phyloP scores from a whole-genome alignment of 2,888 invertebrate genomes.

The Diadromus collaris region DNA sequence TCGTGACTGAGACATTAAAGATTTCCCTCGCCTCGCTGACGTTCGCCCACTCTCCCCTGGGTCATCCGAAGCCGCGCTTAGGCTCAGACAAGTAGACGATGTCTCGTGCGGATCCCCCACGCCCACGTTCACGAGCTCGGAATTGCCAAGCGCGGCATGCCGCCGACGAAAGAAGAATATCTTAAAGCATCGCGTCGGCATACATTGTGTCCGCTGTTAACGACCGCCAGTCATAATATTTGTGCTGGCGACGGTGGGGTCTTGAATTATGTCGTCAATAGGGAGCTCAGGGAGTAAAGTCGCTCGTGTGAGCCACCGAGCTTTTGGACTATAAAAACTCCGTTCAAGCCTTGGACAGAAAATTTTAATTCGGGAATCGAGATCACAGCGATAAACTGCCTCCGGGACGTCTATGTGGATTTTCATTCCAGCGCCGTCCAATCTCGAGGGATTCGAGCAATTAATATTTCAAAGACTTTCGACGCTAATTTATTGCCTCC shows the following conservation, averaged over 20 bases:
- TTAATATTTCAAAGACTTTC: slow-evolving; percentile 34
- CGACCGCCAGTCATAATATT: slow-evolving; percentile 74
- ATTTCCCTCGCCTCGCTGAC: too few relatives aligned
- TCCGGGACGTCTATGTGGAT: slow-evolving; percentile 22
- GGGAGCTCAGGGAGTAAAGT: slow-evolving; percentile 2
- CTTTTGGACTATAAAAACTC: neutral
- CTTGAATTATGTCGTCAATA: slow-evolving; percentile 73
- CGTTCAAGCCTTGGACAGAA: neutral
- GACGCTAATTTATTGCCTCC: slow-evolving; percentile 52
- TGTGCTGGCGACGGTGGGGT: slow-evolving; percentile 72
- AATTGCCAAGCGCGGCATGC: too few relatives aligned
- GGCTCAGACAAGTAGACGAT: neutral
- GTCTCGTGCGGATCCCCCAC: neutral
- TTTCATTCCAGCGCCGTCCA: slow-evolving; percentile 23
- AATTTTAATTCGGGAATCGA: slow-evolving; percentile 8
- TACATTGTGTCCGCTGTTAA: slow-evolving; percentile 57
- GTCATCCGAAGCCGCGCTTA: neutral
- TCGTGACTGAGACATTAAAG: too few relatives aligned
- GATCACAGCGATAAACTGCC: slow-evolving; percentile 47
- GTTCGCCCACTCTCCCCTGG: too few relatives aligned
- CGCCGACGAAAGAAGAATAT: neutral
- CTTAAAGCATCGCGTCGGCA: neutral
- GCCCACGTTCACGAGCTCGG: slow-evolving; percentile 2
- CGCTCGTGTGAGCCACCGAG: neutral
- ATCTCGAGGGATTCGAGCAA: slow-evolving; percentile 26